phyloP scores from a whole-genome alignment of 2,797 vertebrate genomes.

The Morus bassanus region DNA sequence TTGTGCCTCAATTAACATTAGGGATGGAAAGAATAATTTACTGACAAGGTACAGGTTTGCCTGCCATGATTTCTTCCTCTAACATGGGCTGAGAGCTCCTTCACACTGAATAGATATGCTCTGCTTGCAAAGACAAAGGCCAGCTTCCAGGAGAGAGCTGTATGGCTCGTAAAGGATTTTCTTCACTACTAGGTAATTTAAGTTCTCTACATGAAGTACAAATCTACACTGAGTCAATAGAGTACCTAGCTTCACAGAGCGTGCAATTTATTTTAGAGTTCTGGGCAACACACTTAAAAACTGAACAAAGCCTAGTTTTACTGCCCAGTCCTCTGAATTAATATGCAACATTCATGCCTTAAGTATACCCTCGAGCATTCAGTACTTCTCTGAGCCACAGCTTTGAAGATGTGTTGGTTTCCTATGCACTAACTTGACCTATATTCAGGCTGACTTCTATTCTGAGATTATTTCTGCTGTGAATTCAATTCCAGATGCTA shows the following conservation, averaged over 20 bases:
- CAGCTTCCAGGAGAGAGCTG: not conserved
- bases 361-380: constrained; percentile 31
- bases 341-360: constrained; percentile 28
- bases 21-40: not conserved
- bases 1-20: not conserved
- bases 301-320: not conserved
- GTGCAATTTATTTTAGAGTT: not conserved
- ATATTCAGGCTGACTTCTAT: constrained; percentile 45
- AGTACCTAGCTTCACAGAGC: not conserved
- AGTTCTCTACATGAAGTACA: not conserved
- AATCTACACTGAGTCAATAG: not conserved
- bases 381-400: not conserved
- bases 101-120: not conserved
- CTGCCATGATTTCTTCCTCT: not conserved
- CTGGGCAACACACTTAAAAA: not conserved
- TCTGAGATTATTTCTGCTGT: constrained; percentile 41
- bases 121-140: not conserved
- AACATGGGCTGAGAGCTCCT: not conserved
- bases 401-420: constrained; percentile 55
- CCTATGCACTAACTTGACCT: constrained; percentile 43
- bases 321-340: constrained; percentile 53
- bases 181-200: not conserved
- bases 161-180: not conserved
- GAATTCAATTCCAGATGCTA: constrained; percentile 6
- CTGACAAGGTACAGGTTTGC: not conserved